phyloP scores from a whole-genome alignment of 2,888 invertebrate species.

The Parapristionchus giblindavisi region DNA sequence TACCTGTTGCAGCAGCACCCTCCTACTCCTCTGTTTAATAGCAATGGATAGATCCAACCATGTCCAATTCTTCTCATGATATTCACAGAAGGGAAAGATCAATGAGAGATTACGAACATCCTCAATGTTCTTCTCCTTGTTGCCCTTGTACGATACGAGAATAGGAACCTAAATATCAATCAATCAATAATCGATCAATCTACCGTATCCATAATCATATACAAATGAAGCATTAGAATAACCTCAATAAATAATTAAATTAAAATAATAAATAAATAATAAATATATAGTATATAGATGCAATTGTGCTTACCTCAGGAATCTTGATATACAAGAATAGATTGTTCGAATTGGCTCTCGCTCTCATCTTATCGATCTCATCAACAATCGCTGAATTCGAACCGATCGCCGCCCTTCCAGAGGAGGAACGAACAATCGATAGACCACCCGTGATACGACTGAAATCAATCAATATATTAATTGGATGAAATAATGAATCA shows the following conservation, averaged over 20 bases:
- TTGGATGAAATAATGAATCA: too few relatives aligned
- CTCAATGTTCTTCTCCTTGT: slow-evolving; percentile 96
- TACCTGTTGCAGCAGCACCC: slow-evolving; percentile 84
- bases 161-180: slow-evolving; percentile 30
- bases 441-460: slow-evolving; percentile 34
- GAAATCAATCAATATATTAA: not conserved
- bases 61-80: slow-evolving; percentile 99
- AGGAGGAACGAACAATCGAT: slow-evolving; percentile 32
- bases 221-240: too few relatives aligned
- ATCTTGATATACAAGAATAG: slow-evolving; percentile 97
- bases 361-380: slow-evolving; percentile 98
- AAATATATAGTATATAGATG: too few relatives aligned
- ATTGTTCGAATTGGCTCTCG: slow-evolving; percentile 97
- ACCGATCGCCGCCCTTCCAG: not conserved
- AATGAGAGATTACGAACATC: slow-evolving; percentile 86
- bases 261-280: too few relatives aligned
- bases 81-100: slow-evolving; percentile 93
- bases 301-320: slow-evolving; percentile 84
- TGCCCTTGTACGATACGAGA: slow-evolving; percentile 76
- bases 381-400: slow-evolving; percentile 72
- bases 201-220: too few relatives aligned
- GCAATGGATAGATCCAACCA: slow-evolving; percentile 96
- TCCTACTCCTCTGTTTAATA: slow-evolving; percentile 90
- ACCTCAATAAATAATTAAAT: too few relatives aligned
- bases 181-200: too few relatives aligned